Percentiles rank a stretch among this genome's conserved stretches.
Conservation (phyloP, 2,888 invertebrate species). For the Eurytoma californica region DNA sequence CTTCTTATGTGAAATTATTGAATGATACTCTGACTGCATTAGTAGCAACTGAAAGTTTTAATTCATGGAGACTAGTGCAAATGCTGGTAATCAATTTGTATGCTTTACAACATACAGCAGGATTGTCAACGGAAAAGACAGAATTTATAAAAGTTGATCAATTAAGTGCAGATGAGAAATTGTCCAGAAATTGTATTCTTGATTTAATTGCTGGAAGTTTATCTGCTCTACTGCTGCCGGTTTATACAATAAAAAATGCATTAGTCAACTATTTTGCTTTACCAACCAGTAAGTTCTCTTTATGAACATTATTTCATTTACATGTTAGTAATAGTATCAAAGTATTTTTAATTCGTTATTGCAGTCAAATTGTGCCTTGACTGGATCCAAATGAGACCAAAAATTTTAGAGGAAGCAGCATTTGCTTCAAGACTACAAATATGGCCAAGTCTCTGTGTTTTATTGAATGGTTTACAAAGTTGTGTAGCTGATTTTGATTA, state of each 20-base stretch:
- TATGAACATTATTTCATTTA: neutral
- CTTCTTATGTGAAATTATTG: conserved; percentile 80
- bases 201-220: conserved; percentile 81
- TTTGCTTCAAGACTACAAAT: conserved; percentile 81
- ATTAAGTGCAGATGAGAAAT: conserved; percentile 78
- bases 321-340: neutral
- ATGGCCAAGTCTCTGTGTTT: conserved; percentile 87
- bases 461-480: conserved; percentile 82
- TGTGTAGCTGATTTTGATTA: conserved; percentile 76
- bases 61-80: conserved; percentile 85
- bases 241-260: conserved; percentile 82
- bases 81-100: conserved; percentile 87
- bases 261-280: conserved; percentile 82
- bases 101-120: conserved; percentile 80
- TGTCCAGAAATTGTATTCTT: conserved; percentile 78
- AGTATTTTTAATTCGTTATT: conserved; percentile 58
- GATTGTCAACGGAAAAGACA: conserved; percentile 68
- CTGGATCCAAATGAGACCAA: conserved; percentile 81
- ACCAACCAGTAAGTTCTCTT: conserved; percentile 79
- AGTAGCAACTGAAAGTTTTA: conserved; percentile 87
- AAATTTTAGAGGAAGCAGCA: conserved; percentile 76
- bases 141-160: conserved; percentile 75
- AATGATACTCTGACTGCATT: conserved; percentile 85
- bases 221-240: conserved; percentile 83
- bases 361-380: conserved; percentile 86